These are phyloP conservation scores for Heliconius charithonia DNA, from an alignment of 2,888 invertebrate species.

Conservation along the genomic window DNA sequence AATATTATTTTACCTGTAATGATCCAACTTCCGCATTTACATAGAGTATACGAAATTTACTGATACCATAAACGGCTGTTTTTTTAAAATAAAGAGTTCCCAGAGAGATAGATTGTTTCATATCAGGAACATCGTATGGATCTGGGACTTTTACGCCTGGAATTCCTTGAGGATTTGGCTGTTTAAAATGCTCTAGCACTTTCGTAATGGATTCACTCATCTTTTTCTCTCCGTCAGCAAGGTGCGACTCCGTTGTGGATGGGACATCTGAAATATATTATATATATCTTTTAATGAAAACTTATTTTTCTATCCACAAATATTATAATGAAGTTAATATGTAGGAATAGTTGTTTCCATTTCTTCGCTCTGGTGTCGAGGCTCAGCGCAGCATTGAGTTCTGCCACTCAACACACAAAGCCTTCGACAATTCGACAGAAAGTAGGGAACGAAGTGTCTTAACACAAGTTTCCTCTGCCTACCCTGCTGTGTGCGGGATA, in stretches of 20 bases:
- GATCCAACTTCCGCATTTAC: constrained; percentile 89
- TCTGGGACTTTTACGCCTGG: constrained; percentile 92
- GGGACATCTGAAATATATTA: constrained; percentile 46
- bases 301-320: neutral
- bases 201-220: constrained; percentile 88
- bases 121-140: constrained; percentile 91
- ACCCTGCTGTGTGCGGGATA: no score
- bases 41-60: constrained; percentile 89
- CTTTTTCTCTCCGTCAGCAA: constrained; percentile 84
- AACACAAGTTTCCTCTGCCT: no score
- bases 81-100: constrained; percentile 88
- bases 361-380: no score
- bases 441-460: no score
- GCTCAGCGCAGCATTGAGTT: no score
- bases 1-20: constrained; percentile 85
- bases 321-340: neutral
- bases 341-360: neutral
- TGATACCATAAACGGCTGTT: constrained; percentile 89
- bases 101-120: constrained; percentile 88
- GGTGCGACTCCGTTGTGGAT: constrained; percentile 47
- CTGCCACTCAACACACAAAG: no score
- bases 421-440: no score
- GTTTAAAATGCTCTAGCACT: constrained; percentile 91
- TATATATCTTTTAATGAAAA: neutral
- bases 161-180: constrained; percentile 90